Evolutionary conservation across 2,888 invertebrate genomes (phyloP).

Genomic region (Furcula furcula): DNA sequence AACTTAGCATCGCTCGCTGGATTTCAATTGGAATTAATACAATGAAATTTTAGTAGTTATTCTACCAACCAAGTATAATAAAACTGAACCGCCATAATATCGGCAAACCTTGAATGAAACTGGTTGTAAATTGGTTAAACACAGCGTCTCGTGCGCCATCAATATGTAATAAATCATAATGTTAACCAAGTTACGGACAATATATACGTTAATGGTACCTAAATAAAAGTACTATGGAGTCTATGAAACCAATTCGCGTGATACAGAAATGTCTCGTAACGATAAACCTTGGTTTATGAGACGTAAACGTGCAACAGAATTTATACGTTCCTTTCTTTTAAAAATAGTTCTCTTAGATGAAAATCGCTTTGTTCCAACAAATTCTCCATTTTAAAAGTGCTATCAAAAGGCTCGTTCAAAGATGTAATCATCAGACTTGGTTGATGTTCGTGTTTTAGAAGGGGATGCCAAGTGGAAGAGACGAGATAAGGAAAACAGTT

Average conservation of each 20-base stretch:
- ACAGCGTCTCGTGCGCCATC: conserved; percentile 48
- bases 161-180: conserved; percentile 39
- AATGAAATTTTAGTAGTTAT: no score
- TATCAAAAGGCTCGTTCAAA: conserved; percentile 18
- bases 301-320: conserved; percentile 6
- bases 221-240: conserved; percentile 15
- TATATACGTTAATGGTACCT: conserved; percentile 8
- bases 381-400: conserved; percentile 17
- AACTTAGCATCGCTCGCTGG: no score
- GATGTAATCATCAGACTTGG: conserved; percentile 27
- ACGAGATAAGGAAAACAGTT: conserved; percentile 26
- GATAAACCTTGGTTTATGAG: conserved; percentile 5
- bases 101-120: conserved; percentile 31
- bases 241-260: conserved; percentile 19
- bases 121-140: conserved; percentile 45
- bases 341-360: conserved; percentile 7
- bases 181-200: conserved; percentile 19
- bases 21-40: no score
- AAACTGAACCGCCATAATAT: conserved; percentile 27
- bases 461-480: conserved; percentile 32
- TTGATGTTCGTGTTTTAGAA: conserved; percentile 23
- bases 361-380: conserved; percentile 12
- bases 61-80: conserved; percentile 12
- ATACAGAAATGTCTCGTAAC: conserved; percentile 9
- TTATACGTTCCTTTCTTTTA: conserved; percentile 5